Evolutionary conservation across 2,113 vertebrate genomes (phyloP).

Genomic region (Phalacrocorax aristotelis): DNA sequence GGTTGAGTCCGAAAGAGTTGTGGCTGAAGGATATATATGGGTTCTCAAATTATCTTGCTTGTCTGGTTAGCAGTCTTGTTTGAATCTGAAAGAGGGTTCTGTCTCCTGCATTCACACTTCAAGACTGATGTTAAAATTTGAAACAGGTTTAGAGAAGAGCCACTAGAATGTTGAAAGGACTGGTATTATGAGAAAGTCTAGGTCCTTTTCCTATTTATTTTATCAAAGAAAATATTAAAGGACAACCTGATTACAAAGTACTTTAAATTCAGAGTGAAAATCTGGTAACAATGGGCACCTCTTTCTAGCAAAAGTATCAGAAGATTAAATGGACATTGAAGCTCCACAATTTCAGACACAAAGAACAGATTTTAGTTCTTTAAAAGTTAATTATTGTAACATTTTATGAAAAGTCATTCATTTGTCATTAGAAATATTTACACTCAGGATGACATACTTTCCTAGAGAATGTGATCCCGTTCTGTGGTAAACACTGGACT

Average conservation of each 20-base stretch:
- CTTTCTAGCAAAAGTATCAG: not conserved
- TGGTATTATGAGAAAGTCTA: not conserved
- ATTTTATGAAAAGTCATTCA: not conserved
- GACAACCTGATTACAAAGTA: not conserved
- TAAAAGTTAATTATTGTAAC: not conserved
- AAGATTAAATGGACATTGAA: not conserved
- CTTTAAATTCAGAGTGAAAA: constrained; percentile 3
- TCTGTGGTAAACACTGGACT: not conserved
- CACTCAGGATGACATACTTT: not conserved
- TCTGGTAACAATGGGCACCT: constrained; percentile 12
- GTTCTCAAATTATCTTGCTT: not conserved
- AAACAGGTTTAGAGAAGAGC: not conserved
- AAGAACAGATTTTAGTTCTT: not conserved
- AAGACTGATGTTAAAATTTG: not conserved
- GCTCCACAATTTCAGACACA: not conserved
- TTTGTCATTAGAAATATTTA: not conserved
- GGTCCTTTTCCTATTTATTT: not conserved
- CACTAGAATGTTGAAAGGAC: not conserved
- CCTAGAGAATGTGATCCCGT: not conserved
- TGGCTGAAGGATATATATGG: not conserved
- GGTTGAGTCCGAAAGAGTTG: not conserved
- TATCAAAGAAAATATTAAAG: constrained; percentile 1
- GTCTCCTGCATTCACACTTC: not conserved
- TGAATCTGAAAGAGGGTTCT: not conserved
- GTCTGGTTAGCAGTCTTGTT: not conserved